Evolutionary conservation across 2,113 vertebrate species (phyloP).

Genomic region (Plestiodon gilberti): DNA sequence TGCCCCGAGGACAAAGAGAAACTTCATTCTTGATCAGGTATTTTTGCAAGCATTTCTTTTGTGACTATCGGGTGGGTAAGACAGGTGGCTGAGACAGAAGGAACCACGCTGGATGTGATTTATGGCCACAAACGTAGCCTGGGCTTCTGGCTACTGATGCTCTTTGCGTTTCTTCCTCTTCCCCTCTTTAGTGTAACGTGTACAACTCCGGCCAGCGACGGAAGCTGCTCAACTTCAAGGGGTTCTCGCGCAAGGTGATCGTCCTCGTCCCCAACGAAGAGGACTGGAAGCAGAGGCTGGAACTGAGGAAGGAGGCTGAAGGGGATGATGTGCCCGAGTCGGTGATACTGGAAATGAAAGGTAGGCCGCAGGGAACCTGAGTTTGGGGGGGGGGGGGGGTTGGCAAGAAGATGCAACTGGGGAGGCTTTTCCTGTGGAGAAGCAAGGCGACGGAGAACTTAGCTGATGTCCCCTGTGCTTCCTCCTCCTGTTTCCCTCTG

Average conservation of each 20-base stretch:
- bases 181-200: constrained; percentile 80
- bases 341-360: constrained; percentile 89
- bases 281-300: constrained; percentile 85
- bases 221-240: constrained; percentile 84
- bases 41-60: neutral
- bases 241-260: constrained; percentile 80
- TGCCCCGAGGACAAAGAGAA: constrained; percentile 82
- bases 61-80: no score
- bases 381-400: accelerated
- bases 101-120: no score
- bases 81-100: no score
- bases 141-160: no score
- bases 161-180: neutral
- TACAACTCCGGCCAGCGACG: constrained; percentile 86
- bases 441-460: no score
- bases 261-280: constrained; percentile 83
- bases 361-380: constrained; percentile 58
- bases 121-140: no score
- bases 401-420: no score
- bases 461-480: neutral
- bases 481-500: constrained; percentile 22
- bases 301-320: constrained; percentile 70
- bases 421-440: neutral
- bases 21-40: constrained; percentile 90
- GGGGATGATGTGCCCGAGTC: constrained; percentile 82